Conservation (phyloP, 2,888 invertebrate species). For the Apodemia hepburni region DNA sequence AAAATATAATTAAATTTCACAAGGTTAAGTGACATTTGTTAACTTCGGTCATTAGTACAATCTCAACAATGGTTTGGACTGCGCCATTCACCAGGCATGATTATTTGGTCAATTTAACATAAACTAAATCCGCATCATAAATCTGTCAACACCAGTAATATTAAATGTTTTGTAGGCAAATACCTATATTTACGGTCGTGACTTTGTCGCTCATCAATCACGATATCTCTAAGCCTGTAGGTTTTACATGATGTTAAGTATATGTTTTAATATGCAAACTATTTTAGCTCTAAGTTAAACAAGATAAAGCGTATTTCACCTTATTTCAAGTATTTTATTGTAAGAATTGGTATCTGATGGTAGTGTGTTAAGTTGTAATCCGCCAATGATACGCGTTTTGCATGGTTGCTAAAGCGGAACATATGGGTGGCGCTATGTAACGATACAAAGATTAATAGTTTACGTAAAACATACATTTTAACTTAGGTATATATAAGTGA, state of each 20-base stretch:
- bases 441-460: constrained; percentile 9
- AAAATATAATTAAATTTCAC: too few relatives aligned
- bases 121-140: constrained; percentile 28
- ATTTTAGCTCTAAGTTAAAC: constrained; percentile 21
- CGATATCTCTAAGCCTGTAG: constrained; percentile 33
- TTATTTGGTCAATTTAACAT: constrained; percentile 19
- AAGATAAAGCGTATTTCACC: constrained; percentile 25
- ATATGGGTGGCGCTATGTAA: constrained; percentile 36
- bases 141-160: constrained; percentile 30
- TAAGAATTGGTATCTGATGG: constrained; percentile 22
- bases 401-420: constrained; percentile 44
- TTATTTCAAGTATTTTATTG: constrained; percentile 16
- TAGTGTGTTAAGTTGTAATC: constrained; percentile 24
- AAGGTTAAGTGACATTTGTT: too few relatives aligned
- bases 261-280: constrained; percentile 16
- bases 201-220: constrained; percentile 39
- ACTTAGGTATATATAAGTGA: neutral
- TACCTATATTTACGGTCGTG: constrained; percentile 29
- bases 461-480: neutral
- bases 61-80: neutral
- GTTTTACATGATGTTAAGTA: constrained; percentile 19
- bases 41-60: too few relatives aligned
- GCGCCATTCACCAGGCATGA: neutral
- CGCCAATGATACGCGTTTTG: constrained; percentile 45
- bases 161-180: constrained; percentile 29